Evolutionary conservation across 2,113 vertebrate species (phyloP), one percentile per base, ranked within the genome.

Genomic region (Dolichallabes microphthalmus): DNA sequence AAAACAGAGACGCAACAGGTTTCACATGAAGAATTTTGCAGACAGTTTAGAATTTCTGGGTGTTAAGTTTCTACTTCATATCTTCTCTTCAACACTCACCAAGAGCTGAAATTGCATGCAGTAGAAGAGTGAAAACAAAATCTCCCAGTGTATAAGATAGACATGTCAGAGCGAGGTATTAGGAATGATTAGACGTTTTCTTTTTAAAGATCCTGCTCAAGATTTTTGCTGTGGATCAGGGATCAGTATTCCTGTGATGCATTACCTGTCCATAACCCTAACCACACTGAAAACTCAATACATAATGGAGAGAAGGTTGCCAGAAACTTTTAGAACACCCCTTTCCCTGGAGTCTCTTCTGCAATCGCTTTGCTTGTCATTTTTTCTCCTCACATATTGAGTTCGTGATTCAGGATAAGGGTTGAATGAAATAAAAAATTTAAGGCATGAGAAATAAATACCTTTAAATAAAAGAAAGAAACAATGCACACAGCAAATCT

Each of bases 261-360:
- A 80, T 58, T 71, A n/a, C 30, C 52, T 85, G 63, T 85, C n/a
- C 25, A 78, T 80, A 60, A 60, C 76, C 84, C 10, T 50, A 73
- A 80, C 64, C n/a, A 27, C 20, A 69, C 14, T 39, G 63, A 85
- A 64, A 77, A 57, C 80, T 53, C 50, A 20, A 68, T n/a, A 77
- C 45, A n/a, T 50, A 68, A 19, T 1, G 25, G 20, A 0, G 3
- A 39, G 50, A 45, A 17, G 32, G 12, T 80, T 79, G 52, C 63
- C 75, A 45, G 52, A 80, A 79, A 45, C 32, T 25, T 80, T 45
- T 13, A 79, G 63, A 39, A 58, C 52, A 58, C 52, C 52, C 11
- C 22, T 9, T 45, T 76, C 58, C 45, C 45, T 32, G 39, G 63
- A 53, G 61, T 30, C 27, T 6, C 60, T 52, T 30, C 71, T 13